These are phyloP conservation scores for Melanotaenia nigrans DNA, from an alignment of 2,797 vertebrate genomes.

Conservation along the genomic window DNA sequence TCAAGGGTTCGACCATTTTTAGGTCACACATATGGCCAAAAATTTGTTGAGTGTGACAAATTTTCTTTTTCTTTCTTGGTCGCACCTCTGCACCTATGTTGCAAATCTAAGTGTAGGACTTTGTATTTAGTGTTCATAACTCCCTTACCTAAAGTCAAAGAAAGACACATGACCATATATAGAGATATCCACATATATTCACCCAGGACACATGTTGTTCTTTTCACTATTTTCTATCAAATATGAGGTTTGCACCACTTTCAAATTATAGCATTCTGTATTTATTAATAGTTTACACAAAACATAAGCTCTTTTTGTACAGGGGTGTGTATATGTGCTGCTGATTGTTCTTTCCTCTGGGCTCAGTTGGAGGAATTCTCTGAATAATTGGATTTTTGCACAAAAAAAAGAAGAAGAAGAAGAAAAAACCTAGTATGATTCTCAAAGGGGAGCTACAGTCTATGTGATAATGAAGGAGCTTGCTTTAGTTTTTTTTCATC, in stretches of 20 bases:
- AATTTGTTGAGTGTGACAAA: too few relatives aligned
- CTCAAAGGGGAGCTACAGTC: neutral
- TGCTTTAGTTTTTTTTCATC: neutral
- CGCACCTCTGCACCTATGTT: too few relatives aligned
- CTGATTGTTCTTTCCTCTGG: neutral
- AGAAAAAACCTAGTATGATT: slow-evolving; percentile 1
- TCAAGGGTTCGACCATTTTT: too few relatives aligned
- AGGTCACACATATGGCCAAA: too few relatives aligned
- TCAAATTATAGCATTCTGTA: neutral
- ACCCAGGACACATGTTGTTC: neutral
- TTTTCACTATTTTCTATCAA: neutral
- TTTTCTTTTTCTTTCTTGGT: too few relatives aligned
- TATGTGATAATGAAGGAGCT: neutral
- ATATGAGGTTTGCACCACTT: neutral
- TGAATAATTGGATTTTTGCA: too few relatives aligned
- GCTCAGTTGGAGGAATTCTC: slow-evolving; percentile 1
- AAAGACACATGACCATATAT: too few relatives aligned
- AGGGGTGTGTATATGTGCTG: neutral
- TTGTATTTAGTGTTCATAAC: too few relatives aligned
- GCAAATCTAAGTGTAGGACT: too few relatives aligned
- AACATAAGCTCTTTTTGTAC: neutral
- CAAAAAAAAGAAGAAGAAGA: neutral
- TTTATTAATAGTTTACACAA: neutral
- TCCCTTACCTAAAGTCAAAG: too few relatives aligned
- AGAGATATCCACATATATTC: too few relatives aligned